These are phyloP conservation scores for Bergia puertoricense DNA, from an alignment of 92 coral and sea anemone genomes.

Conservation along the genomic window DNA sequence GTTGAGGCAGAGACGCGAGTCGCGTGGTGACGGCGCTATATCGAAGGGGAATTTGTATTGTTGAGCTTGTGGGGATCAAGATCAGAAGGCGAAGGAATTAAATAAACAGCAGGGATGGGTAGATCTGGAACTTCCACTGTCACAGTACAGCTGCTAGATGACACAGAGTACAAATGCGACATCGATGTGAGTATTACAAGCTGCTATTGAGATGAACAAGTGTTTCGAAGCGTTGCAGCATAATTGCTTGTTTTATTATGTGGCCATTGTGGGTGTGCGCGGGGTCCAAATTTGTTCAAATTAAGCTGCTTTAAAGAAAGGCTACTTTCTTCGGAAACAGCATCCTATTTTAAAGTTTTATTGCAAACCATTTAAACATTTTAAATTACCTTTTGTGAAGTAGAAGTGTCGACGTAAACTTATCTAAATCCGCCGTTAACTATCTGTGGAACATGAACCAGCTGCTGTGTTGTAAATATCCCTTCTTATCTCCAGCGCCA, in stretches of 20 bases:
- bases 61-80: neutral
- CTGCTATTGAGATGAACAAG: neutral
- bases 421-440: constrained; percentile 1
- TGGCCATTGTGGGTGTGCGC: constrained; percentile 32
- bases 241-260: neutral
- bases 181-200: constrained; percentile 21
- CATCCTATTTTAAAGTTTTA: neutral
- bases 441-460: neutral
- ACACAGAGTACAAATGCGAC: constrained; percentile 34
- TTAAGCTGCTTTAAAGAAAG: neutral
- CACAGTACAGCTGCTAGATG: constrained; percentile 39
- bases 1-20: constrained; percentile 44
- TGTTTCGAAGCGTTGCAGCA: neutral
- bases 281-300: neutral
- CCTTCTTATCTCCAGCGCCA: neutral
- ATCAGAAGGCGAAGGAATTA: neutral
- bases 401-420: neutral
- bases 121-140: constrained; percentile 25
- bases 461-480: constrained; percentile 13
- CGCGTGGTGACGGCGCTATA: constrained; percentile 50
- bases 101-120: constrained; percentile 26
- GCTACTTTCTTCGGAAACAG: neutral
- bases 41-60: constrained; percentile 12
- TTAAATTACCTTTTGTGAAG: neutral
- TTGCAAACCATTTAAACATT: no score